Percentiles rank a stretch among this genome's conserved stretches.
These are phyloP conservation scores for Agonopterix subpropinquella DNA, from an alignment of 2,888 invertebrate species.

Conservation along the genomic window DNA sequence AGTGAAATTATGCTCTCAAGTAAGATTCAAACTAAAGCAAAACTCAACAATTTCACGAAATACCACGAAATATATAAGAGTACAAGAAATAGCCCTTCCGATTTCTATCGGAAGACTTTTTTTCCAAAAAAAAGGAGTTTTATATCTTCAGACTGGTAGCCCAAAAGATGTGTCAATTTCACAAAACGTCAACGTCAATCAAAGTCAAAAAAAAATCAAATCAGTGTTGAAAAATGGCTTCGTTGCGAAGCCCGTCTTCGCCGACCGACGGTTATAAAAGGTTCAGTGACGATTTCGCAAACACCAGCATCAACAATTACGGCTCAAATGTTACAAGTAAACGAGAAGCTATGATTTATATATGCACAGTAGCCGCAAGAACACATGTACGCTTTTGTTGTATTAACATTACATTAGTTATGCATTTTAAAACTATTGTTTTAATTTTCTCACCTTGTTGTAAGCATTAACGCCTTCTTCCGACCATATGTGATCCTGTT, in stretches of 20 bases:
- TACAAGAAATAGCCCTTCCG: too few relatives aligned
- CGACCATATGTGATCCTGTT: conserved; percentile 13
- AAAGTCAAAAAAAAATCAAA: conserved; percentile 23
- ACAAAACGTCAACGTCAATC: conserved; percentile 13
- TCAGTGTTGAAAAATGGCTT: conserved; percentile 71
- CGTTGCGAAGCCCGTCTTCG: conserved; percentile 73
- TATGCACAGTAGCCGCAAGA: conserved; percentile 66
- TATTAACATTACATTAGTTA: conserved; percentile 65
- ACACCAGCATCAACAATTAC: conserved; percentile 75
- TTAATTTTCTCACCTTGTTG: conserved; percentile 50
- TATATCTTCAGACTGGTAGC: background rate
- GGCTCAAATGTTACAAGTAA: conserved; percentile 79
- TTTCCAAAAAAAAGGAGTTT: too few relatives aligned
- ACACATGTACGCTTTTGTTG: conserved; percentile 59
- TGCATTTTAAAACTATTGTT: conserved; percentile 58
- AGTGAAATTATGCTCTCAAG: too few relatives aligned
- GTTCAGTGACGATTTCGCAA: conserved; percentile 78
- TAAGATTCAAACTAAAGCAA: too few relatives aligned
- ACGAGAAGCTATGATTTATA: conserved; percentile 58
- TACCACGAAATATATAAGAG: too few relatives aligned
- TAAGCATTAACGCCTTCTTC: conserved; percentile 25
- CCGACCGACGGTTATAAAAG: conserved; percentile 79
- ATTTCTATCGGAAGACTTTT: too few relatives aligned
- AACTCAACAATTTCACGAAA: too few relatives aligned
- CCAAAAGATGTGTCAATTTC: background rate